phyloP scores from a whole-genome alignment of 1,140 invertebrate species.

The Bombus confusus region DNA sequence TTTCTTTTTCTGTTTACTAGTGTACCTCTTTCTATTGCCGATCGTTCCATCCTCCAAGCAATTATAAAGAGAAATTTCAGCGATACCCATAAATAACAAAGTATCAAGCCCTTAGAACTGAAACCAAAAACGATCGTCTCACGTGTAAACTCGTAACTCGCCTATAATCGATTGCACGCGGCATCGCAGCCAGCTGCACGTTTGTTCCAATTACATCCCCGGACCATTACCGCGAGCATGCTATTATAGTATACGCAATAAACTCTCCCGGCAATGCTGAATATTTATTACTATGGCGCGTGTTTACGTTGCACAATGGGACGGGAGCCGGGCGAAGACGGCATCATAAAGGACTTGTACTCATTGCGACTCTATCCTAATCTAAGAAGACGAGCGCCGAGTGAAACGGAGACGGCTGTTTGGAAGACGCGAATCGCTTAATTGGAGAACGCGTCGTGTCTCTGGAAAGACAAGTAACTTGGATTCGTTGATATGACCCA shows the following conservation, averaged over 20 bases:
- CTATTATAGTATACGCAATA: conserved; percentile 3
- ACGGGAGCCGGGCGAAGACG: no score
- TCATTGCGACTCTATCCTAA: conserved; percentile 15
- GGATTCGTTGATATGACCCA: conserved; percentile 76
- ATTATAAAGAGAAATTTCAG: no score
- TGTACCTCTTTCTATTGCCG: no score
- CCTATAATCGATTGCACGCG: neutral
- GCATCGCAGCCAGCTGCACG: neutral
- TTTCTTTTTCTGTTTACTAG: no score
- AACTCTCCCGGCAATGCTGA: neutral
- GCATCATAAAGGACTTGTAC: conserved; percentile 25
- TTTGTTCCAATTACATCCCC: conserved; percentile 1
- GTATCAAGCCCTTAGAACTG: neutral
- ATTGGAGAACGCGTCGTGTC: conserved; percentile 57
- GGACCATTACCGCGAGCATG: neutral
- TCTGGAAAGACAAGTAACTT: conserved; percentile 72
- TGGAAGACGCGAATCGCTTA: conserved; percentile 51
- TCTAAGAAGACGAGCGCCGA: neutral
- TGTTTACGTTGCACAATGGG: neutral
- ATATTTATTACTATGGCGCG: conserved; percentile 17
- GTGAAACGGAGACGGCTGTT: neutral
- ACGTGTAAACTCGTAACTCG: neutral
- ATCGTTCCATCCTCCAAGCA: no score
- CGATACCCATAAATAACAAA: no score
- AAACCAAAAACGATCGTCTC: neutral